Percentiles rank a stretch among this genome's conserved stretches.
Evolutionary conservation across 2,113 vertebrate species (phyloP).

Genomic region (Myanophis thanlyinensis): DNA sequence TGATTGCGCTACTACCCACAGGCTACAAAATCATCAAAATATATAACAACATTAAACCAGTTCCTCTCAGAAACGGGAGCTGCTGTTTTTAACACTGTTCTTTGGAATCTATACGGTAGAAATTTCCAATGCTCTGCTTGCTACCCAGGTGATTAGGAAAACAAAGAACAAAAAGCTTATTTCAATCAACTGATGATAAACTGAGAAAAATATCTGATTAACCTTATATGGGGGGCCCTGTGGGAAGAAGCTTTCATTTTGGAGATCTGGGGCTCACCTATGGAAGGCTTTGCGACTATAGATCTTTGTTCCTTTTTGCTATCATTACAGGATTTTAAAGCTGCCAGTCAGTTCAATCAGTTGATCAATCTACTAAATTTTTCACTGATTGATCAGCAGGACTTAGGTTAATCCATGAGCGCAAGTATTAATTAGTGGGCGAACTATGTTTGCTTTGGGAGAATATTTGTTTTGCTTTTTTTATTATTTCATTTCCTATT

Average conservation of each 20-base stretch:
- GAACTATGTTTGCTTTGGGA: background rate
- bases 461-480: background rate
- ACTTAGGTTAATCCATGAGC: background rate
- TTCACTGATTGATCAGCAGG: background rate
- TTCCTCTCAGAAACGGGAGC: conserved; percentile 69
- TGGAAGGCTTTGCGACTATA: background rate
- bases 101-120: conserved; percentile 58
- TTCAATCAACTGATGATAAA: background rate
- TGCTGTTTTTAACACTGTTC: conserved; percentile 52
- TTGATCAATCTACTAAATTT: background rate
- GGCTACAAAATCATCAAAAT: conserved; percentile 78
- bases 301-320: background rate
- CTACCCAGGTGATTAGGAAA: conserved; percentile 29
- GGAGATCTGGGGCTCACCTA: background rate
- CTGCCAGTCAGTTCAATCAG: background rate
- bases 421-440: background rate
- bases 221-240: background rate
- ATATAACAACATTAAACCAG: conserved; percentile 71
- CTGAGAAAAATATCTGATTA: background rate
- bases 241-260: background rate
- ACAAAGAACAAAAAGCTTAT: background rate
- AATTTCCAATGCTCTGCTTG: conserved; percentile 56
- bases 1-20: conserved; percentile 72
- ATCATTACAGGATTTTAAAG: background rate
- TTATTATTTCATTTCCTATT: background rate